Evolutionary conservation across 1,140 invertebrate species (phyloP), one percentile per base, ranked within the genome.

Genomic region (Leptinotarsa undecemlineata): DNA sequence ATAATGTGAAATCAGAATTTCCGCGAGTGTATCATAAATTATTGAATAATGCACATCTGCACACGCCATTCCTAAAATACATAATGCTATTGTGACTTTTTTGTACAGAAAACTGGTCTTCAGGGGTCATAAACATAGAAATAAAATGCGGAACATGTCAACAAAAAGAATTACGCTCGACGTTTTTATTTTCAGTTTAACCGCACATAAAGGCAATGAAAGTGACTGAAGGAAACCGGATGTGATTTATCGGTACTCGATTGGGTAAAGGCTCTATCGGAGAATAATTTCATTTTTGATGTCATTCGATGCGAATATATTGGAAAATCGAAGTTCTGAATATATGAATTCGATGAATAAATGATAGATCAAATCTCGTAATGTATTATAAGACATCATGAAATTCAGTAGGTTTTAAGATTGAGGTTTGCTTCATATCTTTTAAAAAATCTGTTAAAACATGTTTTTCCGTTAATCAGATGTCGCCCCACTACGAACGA

Each of bases 101-200:
- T 42, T 42, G 8, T 57, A 57, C n/a, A 57, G 14, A 57, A 57
- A 57, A 57, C n/a, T 57, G 51, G n/a, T 57, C 14, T 57, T 57
- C 51, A 17, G 51, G 51, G 51, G 4, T 17, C 51, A 19, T 57
- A 57, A 57, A 19, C 51, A 57, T 19, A 19, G 51, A 57, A 57
- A 57, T 57, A 15, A 57, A 57, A 57, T 57, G 15, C n/a, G 51
- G 3, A 19, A 57, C 0, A 57, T 17, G 51, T 57, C 51, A 14
- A 57, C 51, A 57, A 15, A 57, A 19, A 57, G n/a, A 17, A 57
- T 57, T 19, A 57, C 51, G 51, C 51, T 57, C 14, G 51, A 57
- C 51, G n/a, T 57, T n/a, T 57, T 57, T 57, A 57, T 57, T 57
- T 57, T 57, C 51, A 57, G 51, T 57, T 57, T 4, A 57, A 57